These are phyloP conservation scores for Hedychridium roseum DNA, from an alignment of 2,888 invertebrate genomes.

Conservation along the genomic window DNA sequence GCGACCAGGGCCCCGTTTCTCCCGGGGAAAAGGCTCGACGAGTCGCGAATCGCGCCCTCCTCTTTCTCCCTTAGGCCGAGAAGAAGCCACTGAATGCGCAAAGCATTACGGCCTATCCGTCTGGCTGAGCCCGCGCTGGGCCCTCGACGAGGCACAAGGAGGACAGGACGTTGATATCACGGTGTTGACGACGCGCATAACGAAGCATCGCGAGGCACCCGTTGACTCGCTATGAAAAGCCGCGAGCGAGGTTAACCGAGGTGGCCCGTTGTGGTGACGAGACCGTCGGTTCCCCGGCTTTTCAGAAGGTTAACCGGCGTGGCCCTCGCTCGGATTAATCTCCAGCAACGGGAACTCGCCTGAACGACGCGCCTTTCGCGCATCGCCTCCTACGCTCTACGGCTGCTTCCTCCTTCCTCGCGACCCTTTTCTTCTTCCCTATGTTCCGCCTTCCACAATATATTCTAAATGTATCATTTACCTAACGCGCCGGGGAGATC, in stretches of 20 bases:
- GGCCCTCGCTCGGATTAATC: constrained; percentile 52
- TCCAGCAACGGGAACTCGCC: constrained; percentile 39
- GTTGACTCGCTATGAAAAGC: constrained; percentile 30
- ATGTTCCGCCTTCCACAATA: background rate
- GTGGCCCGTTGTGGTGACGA: constrained; percentile 28
- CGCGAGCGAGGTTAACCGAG: constrained; percentile 8
- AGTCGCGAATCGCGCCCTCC: constrained; percentile 47
- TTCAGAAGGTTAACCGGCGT: constrained; percentile 40
- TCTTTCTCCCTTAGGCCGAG: constrained; percentile 39
- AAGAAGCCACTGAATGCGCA: constrained; percentile 38
- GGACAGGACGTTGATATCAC: constrained; percentile 27
- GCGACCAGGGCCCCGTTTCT: constrained; percentile 11
- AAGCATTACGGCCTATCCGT: constrained; percentile 17
- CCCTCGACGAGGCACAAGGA: constrained; percentile 12
- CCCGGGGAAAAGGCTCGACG: constrained; percentile 27
- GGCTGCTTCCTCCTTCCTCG: constrained; percentile 12
- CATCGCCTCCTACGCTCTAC: constrained; percentile 34
- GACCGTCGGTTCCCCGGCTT: constrained; percentile 26
- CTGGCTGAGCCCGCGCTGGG: constrained; percentile 22
- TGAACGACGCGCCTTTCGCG: constrained; percentile 38
- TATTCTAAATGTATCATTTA: background rate
- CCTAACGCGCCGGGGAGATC: no score
- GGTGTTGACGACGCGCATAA: background rate
- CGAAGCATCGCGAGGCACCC: constrained; percentile 9
- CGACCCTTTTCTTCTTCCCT: constrained; percentile 19